phyloP scores from a whole-genome alignment of 1,140 invertebrate species.

The Drosophila melanogaster region Release_6_plus_ISO1_MT NC_004354.4:9417501-9418000 shows the following conservation, averaged over 20 bases:
- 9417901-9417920: constrained; percentile 34
- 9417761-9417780: constrained; percentile 7
- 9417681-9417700: constrained; percentile 14
- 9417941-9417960: neutral
- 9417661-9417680: constrained; percentile 32
- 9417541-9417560: constrained; percentile 59
- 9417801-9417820: constrained; percentile 10
- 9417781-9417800: constrained; percentile 47
- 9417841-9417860: constrained; percentile 35
- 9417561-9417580: constrained; percentile 6
- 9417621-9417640: constrained; percentile 9
- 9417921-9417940: neutral
- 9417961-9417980: too few relatives aligned
- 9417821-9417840: constrained; percentile 12
- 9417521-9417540: constrained; percentile 67
- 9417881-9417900: constrained; percentile 3
- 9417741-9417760: neutral
- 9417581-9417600: constrained; percentile 2
- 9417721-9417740: constrained; percentile 9
- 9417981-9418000: too few relatives aligned
- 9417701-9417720: constrained; percentile 15
- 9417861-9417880: constrained; percentile 17
- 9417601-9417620: neutral
- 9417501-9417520: constrained; percentile 57
- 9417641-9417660: constrained; percentile 7